A percentile compares a stretch with the other conserved stretches of the same genome.
Evolutionary conservation across 1,140 invertebrate species (phyloP).

Genomic region (Hycleus phaleratus): DNA sequence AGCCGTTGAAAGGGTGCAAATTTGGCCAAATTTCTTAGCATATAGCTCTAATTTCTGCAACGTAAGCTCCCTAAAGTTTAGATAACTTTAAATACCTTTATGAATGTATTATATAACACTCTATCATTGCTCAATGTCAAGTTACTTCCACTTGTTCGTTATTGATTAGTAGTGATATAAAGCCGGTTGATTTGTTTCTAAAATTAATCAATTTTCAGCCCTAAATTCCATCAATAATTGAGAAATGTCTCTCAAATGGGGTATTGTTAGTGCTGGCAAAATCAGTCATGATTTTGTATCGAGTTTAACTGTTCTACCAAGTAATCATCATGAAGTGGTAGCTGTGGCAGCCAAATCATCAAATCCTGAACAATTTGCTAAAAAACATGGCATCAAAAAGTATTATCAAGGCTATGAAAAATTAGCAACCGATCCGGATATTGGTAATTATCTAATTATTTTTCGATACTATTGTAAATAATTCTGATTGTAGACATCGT

Average conservation of each 20-base stretch:
- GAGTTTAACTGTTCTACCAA: slow-evolving; percentile 56
- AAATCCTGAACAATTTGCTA: slow-evolving; percentile 66
- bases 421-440: slow-evolving; percentile 62
- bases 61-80: background rate
- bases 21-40: no score
- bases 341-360: slow-evolving; percentile 67
- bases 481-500: slow-evolving; percentile 56
- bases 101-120: no score
- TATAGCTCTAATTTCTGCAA: no score
- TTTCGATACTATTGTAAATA: slow-evolving; percentile 16
- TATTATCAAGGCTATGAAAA: slow-evolving; percentile 69
- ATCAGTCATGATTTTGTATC: slow-evolving; percentile 74
- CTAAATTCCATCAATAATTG: no score
- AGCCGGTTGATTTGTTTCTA: no score
- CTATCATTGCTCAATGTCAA: no score
- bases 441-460: slow-evolving; percentile 52
- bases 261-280: slow-evolving; percentile 62
- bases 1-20: no score
- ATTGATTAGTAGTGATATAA: background rate
- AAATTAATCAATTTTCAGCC: no score
- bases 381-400: slow-evolving; percentile 57
- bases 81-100: no score
- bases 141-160: no score
- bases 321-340: slow-evolving; percentile 57
- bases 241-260: slow-evolving; percentile 48